phyloP scores from a whole-genome alignment of 1,140 invertebrate species.

The Papilio helenus region DNA sequence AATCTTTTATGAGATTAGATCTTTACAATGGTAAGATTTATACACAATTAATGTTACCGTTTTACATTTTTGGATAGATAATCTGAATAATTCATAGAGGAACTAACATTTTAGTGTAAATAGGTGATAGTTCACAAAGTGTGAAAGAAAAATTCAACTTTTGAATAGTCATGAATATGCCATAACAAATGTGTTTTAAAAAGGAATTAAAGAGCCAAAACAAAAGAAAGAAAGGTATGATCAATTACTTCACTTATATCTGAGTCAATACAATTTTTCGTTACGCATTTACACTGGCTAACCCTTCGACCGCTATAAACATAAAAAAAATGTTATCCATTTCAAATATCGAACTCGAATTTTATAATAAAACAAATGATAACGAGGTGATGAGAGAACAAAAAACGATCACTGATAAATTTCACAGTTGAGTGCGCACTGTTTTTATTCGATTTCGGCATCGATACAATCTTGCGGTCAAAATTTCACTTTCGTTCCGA shows the following conservation, averaged over 20 bases:
- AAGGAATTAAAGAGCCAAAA: neutral
- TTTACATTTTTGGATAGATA: slow-evolving; percentile 22
- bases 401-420: slow-evolving; percentile 30
- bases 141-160: neutral
- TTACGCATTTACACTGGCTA: neutral
- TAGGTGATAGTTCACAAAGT: slow-evolving; percentile 1
- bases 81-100: slow-evolving; percentile 29
- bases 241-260: too few relatives aligned
- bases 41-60: slow-evolving; percentile 8
- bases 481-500: slow-evolving; percentile 36
- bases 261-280: too few relatives aligned
- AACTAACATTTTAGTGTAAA: neutral
- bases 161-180: neutral
- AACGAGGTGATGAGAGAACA: slow-evolving; percentile 28
- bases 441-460: slow-evolving; percentile 12
- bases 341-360: neutral
- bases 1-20: slow-evolving; percentile 23
- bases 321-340: neutral
- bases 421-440: neutral
- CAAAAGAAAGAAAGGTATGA: neutral
- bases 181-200: neutral
- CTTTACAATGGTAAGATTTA: slow-evolving; percentile 28
- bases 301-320: neutral
- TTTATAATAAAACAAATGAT: slow-evolving; percentile 22
- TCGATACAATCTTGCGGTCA: slow-evolving; percentile 23